phyloP scores from a whole-genome alignment of 2,113 vertebrate genomes.

The Sitta europaea region DNA sequence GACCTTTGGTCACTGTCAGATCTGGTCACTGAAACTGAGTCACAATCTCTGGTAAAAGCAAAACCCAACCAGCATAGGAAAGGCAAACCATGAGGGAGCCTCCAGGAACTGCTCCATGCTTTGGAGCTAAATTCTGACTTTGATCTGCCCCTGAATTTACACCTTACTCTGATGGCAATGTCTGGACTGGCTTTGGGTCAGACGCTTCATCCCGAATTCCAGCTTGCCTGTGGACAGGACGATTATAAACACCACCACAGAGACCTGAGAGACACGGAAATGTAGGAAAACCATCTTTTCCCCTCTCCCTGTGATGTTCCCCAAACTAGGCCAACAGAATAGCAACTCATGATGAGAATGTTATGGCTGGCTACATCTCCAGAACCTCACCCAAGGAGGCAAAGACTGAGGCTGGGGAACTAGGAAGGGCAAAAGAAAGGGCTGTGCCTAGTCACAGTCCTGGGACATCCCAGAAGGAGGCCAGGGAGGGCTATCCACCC shows the following conservation, averaged over 20 bases:
- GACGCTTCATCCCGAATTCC: neutral
- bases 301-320: neutral
- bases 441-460: neutral
- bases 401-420: neutral
- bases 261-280: neutral
- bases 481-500: neutral
- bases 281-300: neutral
- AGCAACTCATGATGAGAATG: neutral
- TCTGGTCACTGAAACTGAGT: neutral
- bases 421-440: neutral
- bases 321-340: neutral
- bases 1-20: neutral
- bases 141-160: constrained; percentile 17
- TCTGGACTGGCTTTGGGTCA: neutral
- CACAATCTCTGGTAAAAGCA: neutral
- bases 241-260: fast-evolving
- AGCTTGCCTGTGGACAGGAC: neutral
- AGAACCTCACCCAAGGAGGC: neutral
- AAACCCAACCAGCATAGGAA: neutral
- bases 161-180: neutral
- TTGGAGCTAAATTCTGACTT: neutral
- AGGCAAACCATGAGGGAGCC: neutral
- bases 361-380: neutral
- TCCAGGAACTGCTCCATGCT: neutral
- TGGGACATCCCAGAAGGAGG: neutral